phyloP scores from a whole-genome alignment of 2,888 invertebrate species.

The Belgica antarctica region DNA sequence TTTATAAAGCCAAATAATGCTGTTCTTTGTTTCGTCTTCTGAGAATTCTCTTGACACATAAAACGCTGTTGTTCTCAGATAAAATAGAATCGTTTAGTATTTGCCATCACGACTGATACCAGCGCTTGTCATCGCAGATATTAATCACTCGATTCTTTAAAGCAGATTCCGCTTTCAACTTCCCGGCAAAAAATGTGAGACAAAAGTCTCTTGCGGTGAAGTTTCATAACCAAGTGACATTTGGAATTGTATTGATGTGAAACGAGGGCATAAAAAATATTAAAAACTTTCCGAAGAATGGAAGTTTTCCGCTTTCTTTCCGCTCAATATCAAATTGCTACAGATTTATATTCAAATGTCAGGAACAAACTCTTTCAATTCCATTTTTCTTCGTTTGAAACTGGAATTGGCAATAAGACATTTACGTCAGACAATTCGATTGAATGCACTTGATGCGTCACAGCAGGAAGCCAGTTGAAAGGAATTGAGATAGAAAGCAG shows the following conservation, averaged over 20 bases:
- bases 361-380: constrained; percentile 24
- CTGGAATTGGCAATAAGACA: constrained; percentile 38
- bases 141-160: constrained; percentile 31
- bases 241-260: constrained; percentile 12
- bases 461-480: background rate
- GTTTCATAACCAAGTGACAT: constrained; percentile 16
- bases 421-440: constrained; percentile 27
- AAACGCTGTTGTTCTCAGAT: background rate
- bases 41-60: background rate
- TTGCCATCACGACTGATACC: constrained; percentile 26
- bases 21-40: background rate
- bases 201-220: constrained; percentile 27
- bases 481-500: background rate
- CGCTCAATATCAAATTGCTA: constrained; percentile 39
- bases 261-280: background rate
- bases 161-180: constrained; percentile 6
- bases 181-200: background rate
- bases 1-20: constrained; percentile 37
- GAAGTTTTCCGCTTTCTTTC: constrained; percentile 15
- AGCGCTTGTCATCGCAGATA: constrained; percentile 26
- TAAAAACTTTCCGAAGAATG: background rate
- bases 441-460: constrained; percentile 36
- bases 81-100: background rate
- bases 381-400: background rate
- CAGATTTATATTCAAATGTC: constrained; percentile 39